Evolutionary conservation across 2,113 vertebrate species (phyloP), one percentile per base, ranked within the genome.

Genomic region (Smithornis capensis): DNA sequence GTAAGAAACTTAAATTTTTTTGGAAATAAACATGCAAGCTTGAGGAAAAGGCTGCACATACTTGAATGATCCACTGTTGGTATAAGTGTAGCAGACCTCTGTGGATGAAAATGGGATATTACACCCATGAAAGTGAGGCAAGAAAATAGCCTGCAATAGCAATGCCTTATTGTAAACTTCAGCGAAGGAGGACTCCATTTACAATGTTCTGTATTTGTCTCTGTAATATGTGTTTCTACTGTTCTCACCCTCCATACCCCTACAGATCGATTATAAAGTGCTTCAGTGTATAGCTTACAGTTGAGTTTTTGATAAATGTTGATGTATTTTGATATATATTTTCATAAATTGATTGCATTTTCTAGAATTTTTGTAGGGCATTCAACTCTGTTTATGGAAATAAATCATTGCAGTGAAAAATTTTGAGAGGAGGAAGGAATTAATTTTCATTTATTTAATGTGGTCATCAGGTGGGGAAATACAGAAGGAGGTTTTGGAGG

Each of bases 341-440:
- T 57, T 18, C 5, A 31, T 49, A 52, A 52, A 52, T 52, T 22
- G 17, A 28, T 44, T 49, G 11, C 0, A 8, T 52, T 79, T 70
- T 14, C n/a, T n/a, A 52, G 38, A 6, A 1, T 12, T 19, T 75
- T 44, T 67, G 2, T 79, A 31, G 1, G 0, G 19, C 14, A 1
- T 68, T 90, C 16, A 50, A 28, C 37, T 55, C 29, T 77, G 1
- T 44, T 55, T 56, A 12, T 29, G 8, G 19, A 45, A 89, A 75
- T 2, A 42, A 50, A 17, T 45, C 28, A 31, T 24, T 73, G 33
- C 6, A 56, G 9, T 24, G 17, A 78, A 85, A 82, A 11, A 2
- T 7, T 65, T 84, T 56, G 44, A 25, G 7, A n/a, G 7, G 5
- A 33, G 17, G 56, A 53, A 16, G 7, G 13, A 45, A 64, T 40